phyloP scores from a whole-genome alignment of 2,888 invertebrate genomes.

The Trichogramma evanescens region DNA sequence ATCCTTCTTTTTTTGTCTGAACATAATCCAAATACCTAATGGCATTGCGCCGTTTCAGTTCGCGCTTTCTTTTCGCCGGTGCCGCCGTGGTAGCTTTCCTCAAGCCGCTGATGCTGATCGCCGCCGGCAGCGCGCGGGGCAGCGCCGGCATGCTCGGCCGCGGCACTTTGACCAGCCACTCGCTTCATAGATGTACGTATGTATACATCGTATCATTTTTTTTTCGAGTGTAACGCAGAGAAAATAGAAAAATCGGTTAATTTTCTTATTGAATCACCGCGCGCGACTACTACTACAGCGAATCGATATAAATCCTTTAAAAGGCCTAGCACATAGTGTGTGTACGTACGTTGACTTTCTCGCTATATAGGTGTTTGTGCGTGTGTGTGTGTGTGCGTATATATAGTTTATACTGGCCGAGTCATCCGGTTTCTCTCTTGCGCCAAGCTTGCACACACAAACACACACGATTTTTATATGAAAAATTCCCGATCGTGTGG shows the following conservation, averaged over 20 bases:
- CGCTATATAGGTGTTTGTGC: too few species aligned
- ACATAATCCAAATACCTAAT: conserved; percentile 38
- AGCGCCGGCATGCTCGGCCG: not conserved
- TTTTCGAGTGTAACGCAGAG: not conserved
- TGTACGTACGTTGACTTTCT: too few species aligned
- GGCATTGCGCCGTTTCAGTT: conserved; percentile 40
- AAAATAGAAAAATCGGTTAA: too few species aligned
- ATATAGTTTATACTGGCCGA: too few species aligned
- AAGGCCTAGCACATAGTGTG: too few species aligned
- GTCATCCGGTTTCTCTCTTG: too few species aligned
- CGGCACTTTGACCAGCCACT: conserved; percentile 13
- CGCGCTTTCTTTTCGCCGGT: conserved; percentile 33
- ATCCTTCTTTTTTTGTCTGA: conserved; percentile 3
- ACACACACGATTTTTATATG: too few species aligned
- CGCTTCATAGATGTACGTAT: conserved; percentile 8
- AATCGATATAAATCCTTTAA: too few species aligned
- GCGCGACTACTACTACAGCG: too few species aligned
- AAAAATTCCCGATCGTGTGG: not conserved
- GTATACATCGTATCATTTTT: conserved; percentile 6
- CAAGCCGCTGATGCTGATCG: not conserved
- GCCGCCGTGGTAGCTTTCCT: not conserved
- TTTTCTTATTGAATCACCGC: too few species aligned
- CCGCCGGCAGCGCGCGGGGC: not conserved
- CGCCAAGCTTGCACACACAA: too few species aligned
- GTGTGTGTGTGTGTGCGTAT: too few species aligned